These are phyloP conservation scores for Anastrepha ludens DNA, from an alignment of 1,140 invertebrate species.

Conservation along the genomic window DNA sequence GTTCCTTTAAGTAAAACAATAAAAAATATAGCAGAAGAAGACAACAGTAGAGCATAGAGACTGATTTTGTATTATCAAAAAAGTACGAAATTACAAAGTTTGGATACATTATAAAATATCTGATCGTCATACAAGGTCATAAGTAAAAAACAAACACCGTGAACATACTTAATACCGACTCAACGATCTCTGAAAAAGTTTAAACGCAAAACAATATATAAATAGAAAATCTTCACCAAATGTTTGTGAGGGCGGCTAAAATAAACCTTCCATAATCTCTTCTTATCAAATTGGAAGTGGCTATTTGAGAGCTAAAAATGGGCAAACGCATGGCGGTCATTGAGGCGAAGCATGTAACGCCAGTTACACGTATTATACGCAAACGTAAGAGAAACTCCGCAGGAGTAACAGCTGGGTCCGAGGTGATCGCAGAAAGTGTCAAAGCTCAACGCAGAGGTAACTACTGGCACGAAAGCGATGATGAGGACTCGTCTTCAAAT, in stretches of 20 bases:
- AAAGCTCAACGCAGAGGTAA: constrained; percentile 61
- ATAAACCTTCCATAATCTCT: neutral
- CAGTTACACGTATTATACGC: constrained; percentile 62
- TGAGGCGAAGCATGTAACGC: constrained; percentile 55
- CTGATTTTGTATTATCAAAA: constrained; percentile 41
- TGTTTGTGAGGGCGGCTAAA: neutral
- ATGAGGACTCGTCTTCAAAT: constrained; percentile 68
- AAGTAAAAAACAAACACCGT: neutral
- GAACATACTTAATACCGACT: neutral
- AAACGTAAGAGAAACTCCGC: constrained; percentile 65
- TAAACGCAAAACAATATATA: neutral
- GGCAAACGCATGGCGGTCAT: constrained; percentile 55
- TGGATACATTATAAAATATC: constrained; percentile 1
- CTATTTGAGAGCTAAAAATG: constrained; percentile 43
- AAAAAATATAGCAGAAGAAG: neutral
- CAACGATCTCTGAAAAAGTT: neutral
- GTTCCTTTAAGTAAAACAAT: constrained; percentile 4
- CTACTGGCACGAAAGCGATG: constrained; percentile 66
- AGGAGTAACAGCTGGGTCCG: constrained; percentile 55
- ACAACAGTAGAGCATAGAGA: constrained; percentile 28
- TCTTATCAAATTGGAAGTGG: constrained; percentile 6
- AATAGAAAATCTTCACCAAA: constrained; percentile 11
- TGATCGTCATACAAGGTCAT: neutral
- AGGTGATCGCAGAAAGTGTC: constrained; percentile 56
- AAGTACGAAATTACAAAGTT: neutral